Evolutionary conservation across 2,113 vertebrate species (phyloP).

Genomic region (Silurus glanis): DNA sequence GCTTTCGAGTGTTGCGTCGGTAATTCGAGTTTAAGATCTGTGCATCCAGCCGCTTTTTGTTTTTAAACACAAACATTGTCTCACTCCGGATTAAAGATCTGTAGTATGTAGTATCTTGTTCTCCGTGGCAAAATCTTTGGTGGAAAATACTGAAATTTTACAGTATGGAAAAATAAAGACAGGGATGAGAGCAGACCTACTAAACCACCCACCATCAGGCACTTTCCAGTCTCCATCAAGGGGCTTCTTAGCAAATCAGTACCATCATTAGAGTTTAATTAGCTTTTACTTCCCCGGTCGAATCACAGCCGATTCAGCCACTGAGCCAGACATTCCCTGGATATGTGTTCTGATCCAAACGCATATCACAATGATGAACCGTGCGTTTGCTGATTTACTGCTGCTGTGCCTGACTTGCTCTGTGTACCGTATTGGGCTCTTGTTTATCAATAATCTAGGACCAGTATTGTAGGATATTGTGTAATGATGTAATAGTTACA

Average conservation of each 20-base stretch:
- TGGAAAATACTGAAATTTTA: background rate
- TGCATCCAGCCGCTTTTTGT: background rate
- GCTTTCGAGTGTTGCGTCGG: background rate
- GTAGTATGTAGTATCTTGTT: background rate
- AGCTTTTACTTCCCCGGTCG: background rate
- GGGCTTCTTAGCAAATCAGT: background rate
- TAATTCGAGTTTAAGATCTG: background rate
- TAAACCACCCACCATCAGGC: background rate
- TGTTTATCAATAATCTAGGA: background rate
- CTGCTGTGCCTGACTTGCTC: background rate
- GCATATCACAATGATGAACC: background rate
- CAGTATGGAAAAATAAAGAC: background rate
- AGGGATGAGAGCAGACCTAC: background rate
- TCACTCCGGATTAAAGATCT: background rate
- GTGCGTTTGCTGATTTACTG: background rate
- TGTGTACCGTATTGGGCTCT: background rate
- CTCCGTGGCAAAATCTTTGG: background rate
- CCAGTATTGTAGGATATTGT: background rate
- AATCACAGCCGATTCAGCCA: background rate
- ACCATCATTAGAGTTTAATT: slow-evolving; percentile 24
- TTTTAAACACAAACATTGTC: background rate
- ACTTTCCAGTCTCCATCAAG: background rate
- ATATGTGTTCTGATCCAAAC: background rate
- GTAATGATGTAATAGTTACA: background rate
- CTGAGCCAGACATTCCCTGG: background rate